A percentile compares a stretch with the other conserved stretches of the same genome.
Conservation (phyloP, 2,888 invertebrate genomes). For the Fragum sueziense region DNA sequence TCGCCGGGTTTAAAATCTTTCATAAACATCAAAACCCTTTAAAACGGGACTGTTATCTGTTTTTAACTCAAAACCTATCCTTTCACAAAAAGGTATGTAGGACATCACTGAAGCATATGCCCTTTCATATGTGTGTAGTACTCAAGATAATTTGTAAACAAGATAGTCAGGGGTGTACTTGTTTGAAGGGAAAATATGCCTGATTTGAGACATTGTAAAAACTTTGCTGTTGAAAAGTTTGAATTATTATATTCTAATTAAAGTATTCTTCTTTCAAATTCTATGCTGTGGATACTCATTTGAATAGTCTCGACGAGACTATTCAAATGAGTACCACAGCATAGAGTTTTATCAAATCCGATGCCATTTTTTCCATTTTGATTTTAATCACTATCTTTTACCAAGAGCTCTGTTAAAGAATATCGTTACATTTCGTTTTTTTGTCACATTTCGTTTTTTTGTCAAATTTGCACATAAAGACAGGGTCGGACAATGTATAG, state of each 20-base stretch:
- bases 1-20: slow-evolving; percentile 9
- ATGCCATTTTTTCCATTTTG: no score
- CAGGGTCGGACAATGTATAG: background rate
- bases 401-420: no score
- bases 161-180: slow-evolving; percentile 4
- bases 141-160: background rate
- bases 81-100: background rate
- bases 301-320: no score
- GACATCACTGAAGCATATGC: background rate
- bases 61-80: background rate
- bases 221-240: no score
- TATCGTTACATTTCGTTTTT: slow-evolving; percentile 10
- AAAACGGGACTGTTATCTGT: background rate
- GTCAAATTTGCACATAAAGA: slow-evolving; percentile 19
- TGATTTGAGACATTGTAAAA: slow-evolving; percentile 11
- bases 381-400: no score
- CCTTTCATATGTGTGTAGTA: background rate
- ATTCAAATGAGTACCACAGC: no score
- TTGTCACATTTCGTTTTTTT: no score
- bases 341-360: no score
- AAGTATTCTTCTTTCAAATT: no score
- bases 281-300: no score
- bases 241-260: no score
- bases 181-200: slow-evolving; percentile 4
- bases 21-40: background rate